Evolutionary conservation across 2,888 invertebrate genomes (phyloP), one percentile per base, ranked within the genome.

Genomic region (Osmoderma eremita): DNA sequence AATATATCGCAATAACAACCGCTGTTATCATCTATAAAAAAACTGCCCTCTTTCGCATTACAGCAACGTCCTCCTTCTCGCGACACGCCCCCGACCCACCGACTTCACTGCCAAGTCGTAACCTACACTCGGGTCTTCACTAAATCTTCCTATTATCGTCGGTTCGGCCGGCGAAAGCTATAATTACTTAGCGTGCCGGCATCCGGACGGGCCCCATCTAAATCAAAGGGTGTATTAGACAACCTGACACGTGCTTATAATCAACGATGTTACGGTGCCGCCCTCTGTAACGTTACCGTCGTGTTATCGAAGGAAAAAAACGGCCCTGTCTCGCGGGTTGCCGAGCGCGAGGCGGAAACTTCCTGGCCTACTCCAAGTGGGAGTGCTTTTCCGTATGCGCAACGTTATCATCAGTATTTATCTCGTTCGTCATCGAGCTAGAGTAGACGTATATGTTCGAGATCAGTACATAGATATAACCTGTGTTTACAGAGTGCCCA

Each of bases 201-300:
- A 58, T 58, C 65, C 56, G 49, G 20, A 12, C 58, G 45, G 22
- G 41, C 49, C 58, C 20, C 38, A 58, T 30, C 30, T 65, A 65
- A 65, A 65, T 65, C 65, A 65, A 48, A 41, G 65, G 50, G 56
- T 22, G 51, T 53, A 63, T 49, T 65, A 50, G 49, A 58, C 48
- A 65, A 65, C 39, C 56, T 65, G 65, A 65, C 65, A 65, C 65
- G 58, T 65, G 65, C 56, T 65, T 65, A 65, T 50, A 65, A 65
- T 65, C 58, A 58, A 65, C 56, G 49, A 42, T 51, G 42, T 42
- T 63, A 22, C 30, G 36, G 30, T 20, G 13, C 50, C 53, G 51
- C 63, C 63, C 36, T 38, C 51, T 38, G 48, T n/a, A n/a, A 36
- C 24, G 36, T 36, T 49, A 13, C 39, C 12, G 58, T 42, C 6